Conservation (phyloP, 2,888 invertebrate species). For the Julus scanicus region DNA sequence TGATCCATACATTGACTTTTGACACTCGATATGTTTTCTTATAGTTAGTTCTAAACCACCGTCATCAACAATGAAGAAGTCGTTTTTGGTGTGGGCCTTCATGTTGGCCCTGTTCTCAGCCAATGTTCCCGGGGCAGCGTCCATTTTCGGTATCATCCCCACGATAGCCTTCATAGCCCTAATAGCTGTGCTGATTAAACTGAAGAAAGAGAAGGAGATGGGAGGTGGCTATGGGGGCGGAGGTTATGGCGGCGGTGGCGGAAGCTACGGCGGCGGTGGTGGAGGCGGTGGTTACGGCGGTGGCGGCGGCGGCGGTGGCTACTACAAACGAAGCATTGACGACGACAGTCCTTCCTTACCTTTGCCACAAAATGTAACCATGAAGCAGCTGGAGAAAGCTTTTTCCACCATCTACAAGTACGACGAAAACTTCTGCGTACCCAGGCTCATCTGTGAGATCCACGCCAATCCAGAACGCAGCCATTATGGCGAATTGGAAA, state of each 20-base stretch:
- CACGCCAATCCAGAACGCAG: constrained; percentile 54
- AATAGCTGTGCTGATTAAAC: constrained; percentile 53
- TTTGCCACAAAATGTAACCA: constrained; percentile 50
- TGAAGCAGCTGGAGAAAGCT: constrained; percentile 56
- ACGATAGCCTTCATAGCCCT: constrained; percentile 57
- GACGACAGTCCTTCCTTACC: constrained; percentile 54
- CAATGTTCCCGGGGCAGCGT: constrained; percentile 44
- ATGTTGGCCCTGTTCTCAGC: constrained; percentile 51
- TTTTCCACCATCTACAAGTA: constrained; percentile 55
- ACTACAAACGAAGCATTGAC: constrained; percentile 55
- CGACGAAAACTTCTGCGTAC: constrained; percentile 57
- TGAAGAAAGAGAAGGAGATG: constrained; percentile 56
- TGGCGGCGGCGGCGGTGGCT: constrained; percentile 54
- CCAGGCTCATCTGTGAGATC: constrained; percentile 58
- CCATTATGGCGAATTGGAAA: constrained; percentile 55
- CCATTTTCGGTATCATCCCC: constrained; percentile 55
- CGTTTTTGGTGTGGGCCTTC: constrained; percentile 53
- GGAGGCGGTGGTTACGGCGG: constrained; percentile 54
- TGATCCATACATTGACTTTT: too few species aligned
- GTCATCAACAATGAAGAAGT: constrained; percentile 53
- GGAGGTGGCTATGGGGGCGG: constrained; percentile 45
- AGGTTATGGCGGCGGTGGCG: constrained; percentile 44
- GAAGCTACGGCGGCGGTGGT: constrained; percentile 42
- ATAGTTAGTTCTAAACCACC: not conserved
- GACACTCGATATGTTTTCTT: not conserved